These are phyloP conservation scores for Ctenopoma multispine DNA, from an alignment of 2,797 vertebrate species.

Conservation along the genomic window DNA sequence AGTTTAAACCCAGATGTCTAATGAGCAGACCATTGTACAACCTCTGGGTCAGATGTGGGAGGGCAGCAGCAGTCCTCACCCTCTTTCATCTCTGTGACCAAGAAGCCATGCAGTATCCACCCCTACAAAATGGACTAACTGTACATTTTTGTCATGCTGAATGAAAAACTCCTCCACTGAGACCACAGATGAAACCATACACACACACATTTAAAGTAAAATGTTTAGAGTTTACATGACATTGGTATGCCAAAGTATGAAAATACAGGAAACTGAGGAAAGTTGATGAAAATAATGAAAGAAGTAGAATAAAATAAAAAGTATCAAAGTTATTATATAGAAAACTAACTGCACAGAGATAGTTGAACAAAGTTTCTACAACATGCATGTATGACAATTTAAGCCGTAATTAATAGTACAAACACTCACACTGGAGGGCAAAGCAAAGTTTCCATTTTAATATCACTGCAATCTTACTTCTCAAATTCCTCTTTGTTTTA, in stretches of 20 bases:
- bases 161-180: slow-evolving; percentile 72
- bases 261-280: no score
- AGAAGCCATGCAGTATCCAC: slow-evolving; percentile 76
- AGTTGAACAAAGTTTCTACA: no score
- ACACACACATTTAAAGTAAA: background rate
- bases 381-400: no score
- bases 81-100: slow-evolving; percentile 77
- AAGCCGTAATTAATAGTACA: slow-evolving; percentile 6
- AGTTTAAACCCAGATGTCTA: slow-evolving; percentile 69
- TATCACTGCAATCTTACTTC: slow-evolving; percentile 37
- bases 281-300: no score
- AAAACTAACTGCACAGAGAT: no score
- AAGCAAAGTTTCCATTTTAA: slow-evolving; percentile 20
- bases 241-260: no score
- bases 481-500: slow-evolving; percentile 61
- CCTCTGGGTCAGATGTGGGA: slow-evolving; percentile 79
- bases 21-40: slow-evolving; percentile 70
- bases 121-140: slow-evolving; percentile 82
- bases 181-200: slow-evolving; percentile 31
- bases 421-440: background rate
- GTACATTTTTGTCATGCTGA: slow-evolving; percentile 78
- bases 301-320: no score
- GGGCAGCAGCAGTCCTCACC: slow-evolving; percentile 68
- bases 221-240: no score
- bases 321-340: no score